Evolutionary conservation across 92 coral and sea anemone genomes (phyloP).

Genomic region (Phenganax marumi): DNA sequence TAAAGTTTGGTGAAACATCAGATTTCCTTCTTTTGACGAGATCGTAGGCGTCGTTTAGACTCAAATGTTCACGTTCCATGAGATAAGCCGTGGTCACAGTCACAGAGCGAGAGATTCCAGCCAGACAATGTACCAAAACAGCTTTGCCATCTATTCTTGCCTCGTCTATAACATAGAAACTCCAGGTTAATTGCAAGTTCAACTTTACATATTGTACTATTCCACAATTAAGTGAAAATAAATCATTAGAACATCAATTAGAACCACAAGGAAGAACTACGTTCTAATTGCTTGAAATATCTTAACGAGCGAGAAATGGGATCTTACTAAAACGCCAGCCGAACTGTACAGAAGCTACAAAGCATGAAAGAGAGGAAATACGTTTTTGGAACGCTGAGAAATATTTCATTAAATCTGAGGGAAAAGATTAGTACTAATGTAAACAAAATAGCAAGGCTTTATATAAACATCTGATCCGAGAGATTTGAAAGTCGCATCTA

Average conservation of each 20-base stretch:
- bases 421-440: neutral
- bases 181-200: neutral
- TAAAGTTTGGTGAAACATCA: conserved; percentile 90
- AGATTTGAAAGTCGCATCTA: neutral
- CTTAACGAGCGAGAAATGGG: no score
- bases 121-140: conserved; percentile 89
- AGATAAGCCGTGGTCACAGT: conserved; percentile 95
- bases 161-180: conserved; percentile 67
- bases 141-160: conserved; percentile 77
- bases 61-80: conserved; percentile 69
- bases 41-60: conserved; percentile 94
- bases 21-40: conserved; percentile 94
- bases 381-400: no score
- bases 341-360: no score
- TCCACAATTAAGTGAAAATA: neutral
- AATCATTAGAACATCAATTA: neutral
- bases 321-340: no score
- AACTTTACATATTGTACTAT: neutral
- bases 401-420: no score
- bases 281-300: no score
- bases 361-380: no score
- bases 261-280: no score
- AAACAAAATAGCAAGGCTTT: neutral
- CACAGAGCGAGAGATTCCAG: conserved; percentile 93
- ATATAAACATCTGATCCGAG: conserved; percentile 13